Conservation (phyloP, 2,888 invertebrate species). For the Tachina lurida region DNA sequence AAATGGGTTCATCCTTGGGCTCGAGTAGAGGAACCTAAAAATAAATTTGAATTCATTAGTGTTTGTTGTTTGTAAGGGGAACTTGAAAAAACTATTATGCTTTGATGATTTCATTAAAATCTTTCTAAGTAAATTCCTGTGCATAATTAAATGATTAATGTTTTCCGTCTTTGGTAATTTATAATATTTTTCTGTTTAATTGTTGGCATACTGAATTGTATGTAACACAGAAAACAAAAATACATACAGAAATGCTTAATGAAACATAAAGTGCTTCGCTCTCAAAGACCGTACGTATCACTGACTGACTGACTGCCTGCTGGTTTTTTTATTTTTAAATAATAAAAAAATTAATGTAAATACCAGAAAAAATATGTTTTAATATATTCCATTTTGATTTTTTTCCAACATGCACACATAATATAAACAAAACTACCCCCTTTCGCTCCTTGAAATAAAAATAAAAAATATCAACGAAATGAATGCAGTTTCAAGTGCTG, state of each 20-base stretch:
- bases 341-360: conserved; percentile 35
- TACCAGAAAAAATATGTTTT: conserved; percentile 56
- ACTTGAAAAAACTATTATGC: not conserved
- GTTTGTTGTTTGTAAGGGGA: not conserved
- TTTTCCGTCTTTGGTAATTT: conserved; percentile 49
- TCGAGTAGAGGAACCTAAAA: conserved; percentile 79
- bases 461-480: conserved; percentile 34
- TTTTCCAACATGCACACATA: not conserved
- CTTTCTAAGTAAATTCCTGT: conserved; percentile 43
- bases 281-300: not conserved
- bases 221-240: not conserved
- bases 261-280: conserved; percentile 54
- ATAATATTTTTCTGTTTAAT: conserved; percentile 56
- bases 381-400: conserved; percentile 21
- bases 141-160: conserved; percentile 64
- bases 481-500: conserved; percentile 47
- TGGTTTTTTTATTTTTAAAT: not conserved
- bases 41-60: conserved; percentile 26
- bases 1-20: conserved; percentile 78
- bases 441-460: conserved; percentile 1
- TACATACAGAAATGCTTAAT: conserved; percentile 49
- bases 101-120: conserved; percentile 55
- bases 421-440: conserved; percentile 40
- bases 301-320: not conserved
- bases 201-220: conserved; percentile 59